Conservation (phyloP, 2,888 invertebrate species). For the Trachelus iudaicus region DNA sequence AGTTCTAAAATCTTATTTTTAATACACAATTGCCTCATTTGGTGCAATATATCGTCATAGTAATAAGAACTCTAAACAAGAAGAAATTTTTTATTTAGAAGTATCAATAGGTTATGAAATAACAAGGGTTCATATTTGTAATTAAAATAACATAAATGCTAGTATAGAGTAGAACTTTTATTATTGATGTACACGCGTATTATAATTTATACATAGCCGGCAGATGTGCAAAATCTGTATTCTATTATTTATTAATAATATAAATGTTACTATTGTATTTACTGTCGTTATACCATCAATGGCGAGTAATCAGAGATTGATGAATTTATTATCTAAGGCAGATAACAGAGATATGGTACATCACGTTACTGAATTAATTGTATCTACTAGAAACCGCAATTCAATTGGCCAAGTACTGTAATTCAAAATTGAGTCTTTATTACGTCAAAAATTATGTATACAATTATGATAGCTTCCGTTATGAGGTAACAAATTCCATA, state of each 20-base stretch:
- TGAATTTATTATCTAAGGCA: not conserved
- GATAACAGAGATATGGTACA: not conserved
- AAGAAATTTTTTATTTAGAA: not conserved
- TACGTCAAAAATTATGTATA: not conserved
- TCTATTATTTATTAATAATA: not conserved
- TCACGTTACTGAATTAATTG: not conserved
- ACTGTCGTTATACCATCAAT: not conserved
- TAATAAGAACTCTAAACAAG: not conserved
- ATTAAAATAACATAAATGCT: not conserved
- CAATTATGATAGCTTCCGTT: not conserved
- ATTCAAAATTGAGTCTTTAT: not conserved
- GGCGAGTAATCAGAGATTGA: not conserved
- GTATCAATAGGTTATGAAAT: not conserved
- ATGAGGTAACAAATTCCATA: not conserved
- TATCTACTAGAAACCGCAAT: not conserved
- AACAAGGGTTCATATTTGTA: not conserved
- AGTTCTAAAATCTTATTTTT: not conserved
- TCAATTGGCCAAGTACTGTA: not conserved
- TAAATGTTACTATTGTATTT: not conserved
- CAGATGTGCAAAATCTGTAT: not conserved
- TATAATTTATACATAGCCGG: not conserved
- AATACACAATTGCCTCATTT: not conserved
- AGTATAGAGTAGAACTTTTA: not conserved
- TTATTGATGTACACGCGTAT: not conserved
- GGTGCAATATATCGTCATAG: not conserved